Conservation (phyloP, 2,113 vertebrate genomes). For the Hepsetus odoe region DNA sequence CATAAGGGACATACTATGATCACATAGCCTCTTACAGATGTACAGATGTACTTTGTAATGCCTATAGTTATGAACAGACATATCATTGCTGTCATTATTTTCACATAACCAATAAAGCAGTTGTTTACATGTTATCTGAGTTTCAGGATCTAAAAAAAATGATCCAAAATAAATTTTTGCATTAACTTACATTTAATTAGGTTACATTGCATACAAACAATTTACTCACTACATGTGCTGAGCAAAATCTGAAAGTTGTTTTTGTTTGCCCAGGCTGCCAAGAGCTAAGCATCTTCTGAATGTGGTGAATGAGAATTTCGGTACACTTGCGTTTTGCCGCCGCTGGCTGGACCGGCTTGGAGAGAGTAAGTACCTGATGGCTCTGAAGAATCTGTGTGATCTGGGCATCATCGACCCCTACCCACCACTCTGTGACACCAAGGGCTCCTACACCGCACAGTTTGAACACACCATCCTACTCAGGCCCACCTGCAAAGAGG, state of each 20-base stretch:
- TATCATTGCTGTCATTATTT: no score
- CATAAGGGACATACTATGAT: no score
- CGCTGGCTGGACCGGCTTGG: slow-evolving; percentile 96
- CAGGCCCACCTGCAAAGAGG: slow-evolving; percentile 96
- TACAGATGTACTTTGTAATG: no score
- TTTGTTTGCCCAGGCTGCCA: slow-evolving; percentile 79
- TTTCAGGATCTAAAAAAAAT: no score
- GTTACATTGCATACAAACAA: neutral
- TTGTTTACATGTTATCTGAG: no score
- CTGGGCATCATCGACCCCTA: slow-evolving; percentile 96
- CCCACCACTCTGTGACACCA: slow-evolving; percentile 94
- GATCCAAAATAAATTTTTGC: no score
- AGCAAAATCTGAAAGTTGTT: neutral
- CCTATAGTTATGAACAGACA: no score
- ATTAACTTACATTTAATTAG: no score
- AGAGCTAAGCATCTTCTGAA: slow-evolving; percentile 95
- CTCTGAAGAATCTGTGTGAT: slow-evolving; percentile 97
- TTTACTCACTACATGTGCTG: neutral
- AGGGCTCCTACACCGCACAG: slow-evolving; percentile 96
- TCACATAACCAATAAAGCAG: no score
- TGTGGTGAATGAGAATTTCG: slow-evolving; percentile 96
- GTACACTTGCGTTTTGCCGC: slow-evolving; percentile 95
- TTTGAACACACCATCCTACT: slow-evolving; percentile 97
- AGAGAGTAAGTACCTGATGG: slow-evolving; percentile 98
- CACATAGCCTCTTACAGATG: no score